Percentiles rank a stretch among this genome's conserved stretches.
Conservation (phyloP, 2,113 vertebrate species). For the Indicator maculatus region DNA sequence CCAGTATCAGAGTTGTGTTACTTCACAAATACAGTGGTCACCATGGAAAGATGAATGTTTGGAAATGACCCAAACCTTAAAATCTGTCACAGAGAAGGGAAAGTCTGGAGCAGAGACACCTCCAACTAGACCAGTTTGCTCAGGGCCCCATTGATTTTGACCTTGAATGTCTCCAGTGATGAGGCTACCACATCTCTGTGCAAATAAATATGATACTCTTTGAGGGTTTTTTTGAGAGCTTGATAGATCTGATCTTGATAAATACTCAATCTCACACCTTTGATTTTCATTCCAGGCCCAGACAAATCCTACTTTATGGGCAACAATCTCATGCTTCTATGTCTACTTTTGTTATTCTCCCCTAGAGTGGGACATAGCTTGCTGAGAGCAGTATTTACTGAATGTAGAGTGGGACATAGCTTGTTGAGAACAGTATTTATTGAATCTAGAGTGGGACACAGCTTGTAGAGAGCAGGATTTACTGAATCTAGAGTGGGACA, state of each 20-base stretch:
- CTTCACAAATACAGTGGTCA: background rate
- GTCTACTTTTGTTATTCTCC: background rate
- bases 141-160: no score
- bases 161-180: no score
- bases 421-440: no score
- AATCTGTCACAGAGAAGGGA: background rate
- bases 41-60: background rate
- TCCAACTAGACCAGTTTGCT: no score
- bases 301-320: background rate
- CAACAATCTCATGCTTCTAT: background rate
- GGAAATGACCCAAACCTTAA: background rate
- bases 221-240: background rate
- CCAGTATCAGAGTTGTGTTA: background rate
- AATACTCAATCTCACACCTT: accelerated
- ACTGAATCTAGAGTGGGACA: no score
- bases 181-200: no score
- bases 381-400: background rate
- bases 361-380: background rate
- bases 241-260: background rate
- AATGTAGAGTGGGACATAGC: no score
- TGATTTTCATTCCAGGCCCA: background rate
- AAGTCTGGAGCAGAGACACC: background rate
- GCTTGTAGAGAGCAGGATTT: no score
- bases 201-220: background rate
- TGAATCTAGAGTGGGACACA: no score